Conservation (phyloP, 2,797 vertebrate species). For the Hephaestus fuliginosus region DNA sequence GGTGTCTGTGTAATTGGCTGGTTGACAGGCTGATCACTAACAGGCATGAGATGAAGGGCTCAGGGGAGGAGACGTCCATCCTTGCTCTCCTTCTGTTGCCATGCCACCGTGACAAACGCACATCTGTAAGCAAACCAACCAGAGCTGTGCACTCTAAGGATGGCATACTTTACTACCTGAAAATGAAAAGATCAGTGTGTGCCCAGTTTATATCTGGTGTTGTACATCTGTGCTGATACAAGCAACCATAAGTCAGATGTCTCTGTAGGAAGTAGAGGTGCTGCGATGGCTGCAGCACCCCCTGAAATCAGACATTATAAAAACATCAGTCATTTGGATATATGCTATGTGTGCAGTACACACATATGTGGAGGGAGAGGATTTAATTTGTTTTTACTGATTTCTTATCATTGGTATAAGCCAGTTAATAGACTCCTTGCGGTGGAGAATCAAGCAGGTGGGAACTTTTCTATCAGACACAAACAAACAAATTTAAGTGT, state of each 20-base stretch:
- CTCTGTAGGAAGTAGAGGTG: not conserved
- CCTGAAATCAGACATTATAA: not conserved
- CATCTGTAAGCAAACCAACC: slow-evolving; percentile 21
- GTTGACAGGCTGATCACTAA: slow-evolving; percentile 51
- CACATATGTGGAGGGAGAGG: not conserved
- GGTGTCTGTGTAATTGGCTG: slow-evolving; percentile 62
- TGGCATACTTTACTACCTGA: not conserved
- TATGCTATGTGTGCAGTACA: too few relatives aligned
- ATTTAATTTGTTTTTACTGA: not conserved
- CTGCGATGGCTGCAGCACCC: too few relatives aligned
- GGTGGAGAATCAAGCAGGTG: not conserved
- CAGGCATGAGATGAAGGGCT: slow-evolving; percentile 55
- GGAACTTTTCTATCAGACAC: not conserved
- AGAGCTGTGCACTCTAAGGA: not conserved
- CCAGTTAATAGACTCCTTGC: not conserved
- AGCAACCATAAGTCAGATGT: not conserved
- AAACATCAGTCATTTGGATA: too few relatives aligned
- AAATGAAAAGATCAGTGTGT: not conserved
- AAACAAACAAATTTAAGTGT: too few relatives aligned
- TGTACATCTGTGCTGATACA: not conserved
- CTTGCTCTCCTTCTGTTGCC: slow-evolving; percentile 33
- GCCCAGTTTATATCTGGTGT: not conserved
- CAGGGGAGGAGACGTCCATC: slow-evolving; percentile 26
- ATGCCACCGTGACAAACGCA: slow-evolving; percentile 43
- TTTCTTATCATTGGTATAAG: not conserved